Conservation (phyloP, 2,888 invertebrate genomes). For the Athrips mouffetella region DNA sequence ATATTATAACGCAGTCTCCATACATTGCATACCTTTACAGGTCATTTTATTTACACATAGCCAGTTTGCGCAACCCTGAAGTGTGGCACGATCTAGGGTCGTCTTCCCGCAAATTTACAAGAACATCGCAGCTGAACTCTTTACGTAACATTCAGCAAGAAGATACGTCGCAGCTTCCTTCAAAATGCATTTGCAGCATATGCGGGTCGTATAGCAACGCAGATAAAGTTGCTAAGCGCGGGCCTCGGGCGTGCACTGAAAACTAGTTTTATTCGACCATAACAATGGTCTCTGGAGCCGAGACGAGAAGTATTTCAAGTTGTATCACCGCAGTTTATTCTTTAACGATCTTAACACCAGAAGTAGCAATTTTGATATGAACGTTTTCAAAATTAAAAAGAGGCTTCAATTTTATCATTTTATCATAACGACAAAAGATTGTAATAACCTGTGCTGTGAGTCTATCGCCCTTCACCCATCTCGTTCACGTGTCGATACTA, state of each 20-base stretch:
- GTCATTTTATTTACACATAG: no score
- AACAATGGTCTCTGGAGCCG: constrained; percentile 46
- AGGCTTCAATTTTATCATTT: no score
- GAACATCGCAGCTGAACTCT: constrained; percentile 29
- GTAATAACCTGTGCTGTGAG: no score
- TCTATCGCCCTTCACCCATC: no score
- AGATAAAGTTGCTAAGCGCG: constrained; percentile 56
- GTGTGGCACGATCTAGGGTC: background rate
- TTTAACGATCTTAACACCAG: no score
- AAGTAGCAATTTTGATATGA: no score
- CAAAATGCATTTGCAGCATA: constrained; percentile 37
- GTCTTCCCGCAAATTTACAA: constrained; percentile 20
- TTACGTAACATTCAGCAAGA: constrained; percentile 38
- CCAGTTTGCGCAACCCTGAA: no score
- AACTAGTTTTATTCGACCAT: constrained; percentile 60
- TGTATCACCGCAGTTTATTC: constrained; percentile 35
- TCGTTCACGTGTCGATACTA: constrained; percentile 11
- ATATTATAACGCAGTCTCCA: no score
- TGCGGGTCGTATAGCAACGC: constrained; percentile 25
- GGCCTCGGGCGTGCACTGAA: constrained; percentile 44
- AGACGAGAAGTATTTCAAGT: constrained; percentile 33
- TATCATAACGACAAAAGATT: no score
- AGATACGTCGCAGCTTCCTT: constrained; percentile 35
- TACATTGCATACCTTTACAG: no score
- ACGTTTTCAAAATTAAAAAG: no score